Conservation (phyloP, 2,113 vertebrate species). For the Stigmatopora nigra region DNA sequence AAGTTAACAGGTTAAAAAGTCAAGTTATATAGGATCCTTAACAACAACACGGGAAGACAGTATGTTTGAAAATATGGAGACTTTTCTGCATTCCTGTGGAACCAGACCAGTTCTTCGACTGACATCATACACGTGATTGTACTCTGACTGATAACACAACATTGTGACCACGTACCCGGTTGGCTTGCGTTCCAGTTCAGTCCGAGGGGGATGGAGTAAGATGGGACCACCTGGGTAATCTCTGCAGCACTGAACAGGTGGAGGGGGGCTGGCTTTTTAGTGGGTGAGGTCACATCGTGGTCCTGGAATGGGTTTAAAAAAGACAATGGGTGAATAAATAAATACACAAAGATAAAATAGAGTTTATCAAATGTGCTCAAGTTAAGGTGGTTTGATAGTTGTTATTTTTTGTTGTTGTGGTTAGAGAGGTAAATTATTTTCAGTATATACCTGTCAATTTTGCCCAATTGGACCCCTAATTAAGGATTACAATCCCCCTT, state of each 20-base stretch:
- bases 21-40: constrained; percentile 9
- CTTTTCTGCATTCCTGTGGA: constrained; percentile 32
- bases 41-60: neutral
- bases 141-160: neutral
- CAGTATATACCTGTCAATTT: no score
- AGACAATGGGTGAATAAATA: neutral
- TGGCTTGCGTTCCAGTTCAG: constrained; percentile 39
- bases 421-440: no score
- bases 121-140: neutral
- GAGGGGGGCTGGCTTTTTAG: constrained; percentile 49
- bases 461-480: no score
- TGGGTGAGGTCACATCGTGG: constrained; percentile 25
- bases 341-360: no score
- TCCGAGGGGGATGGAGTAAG: constrained; percentile 24
- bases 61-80: constrained; percentile 29
- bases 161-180: neutral
- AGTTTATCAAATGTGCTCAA: no score
- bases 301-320: constrained; percentile 40
- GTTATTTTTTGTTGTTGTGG: no score
- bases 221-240: constrained; percentile 63
- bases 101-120: constrained; percentile 50
- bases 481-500: no score
- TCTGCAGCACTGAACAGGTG: constrained; percentile 65
- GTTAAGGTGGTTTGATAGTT: no score
- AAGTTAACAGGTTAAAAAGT: constrained; percentile 9